A percentile compares a stretch with the other conserved stretches of the same genome.
phyloP scores from a whole-genome alignment of 1,140 invertebrate species.

The Temnothorax longispinosus region DNA sequence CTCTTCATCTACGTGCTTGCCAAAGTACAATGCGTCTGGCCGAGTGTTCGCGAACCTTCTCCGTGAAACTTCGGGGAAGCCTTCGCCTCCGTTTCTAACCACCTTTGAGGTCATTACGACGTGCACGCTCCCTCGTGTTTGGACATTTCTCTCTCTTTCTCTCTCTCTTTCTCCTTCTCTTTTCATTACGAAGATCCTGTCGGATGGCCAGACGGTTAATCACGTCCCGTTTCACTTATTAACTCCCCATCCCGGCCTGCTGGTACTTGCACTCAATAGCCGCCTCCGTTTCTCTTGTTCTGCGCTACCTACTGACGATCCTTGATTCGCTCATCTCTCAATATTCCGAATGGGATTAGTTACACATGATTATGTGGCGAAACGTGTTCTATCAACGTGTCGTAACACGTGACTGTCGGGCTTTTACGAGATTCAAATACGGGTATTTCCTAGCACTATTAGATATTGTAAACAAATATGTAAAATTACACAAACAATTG shows the following conservation, averaged over 20 bases:
- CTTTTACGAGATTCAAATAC: not conserved
- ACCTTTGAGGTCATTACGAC: constrained; percentile 68
- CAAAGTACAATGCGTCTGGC: constrained; percentile 54
- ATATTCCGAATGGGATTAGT: constrained; percentile 32
- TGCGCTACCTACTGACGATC: not conserved
- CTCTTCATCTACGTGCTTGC: constrained; percentile 38
- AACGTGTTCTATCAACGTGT: not conserved
- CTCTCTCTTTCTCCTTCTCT: not conserved
- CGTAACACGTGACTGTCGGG: not conserved
- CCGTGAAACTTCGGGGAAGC: constrained; percentile 49
- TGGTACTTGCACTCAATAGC: not conserved
- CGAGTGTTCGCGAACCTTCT: constrained; percentile 31
- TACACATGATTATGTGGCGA: not conserved
- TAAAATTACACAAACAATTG: not conserved
- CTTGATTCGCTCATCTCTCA: not conserved
- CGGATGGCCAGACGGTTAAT: constrained; percentile 63
- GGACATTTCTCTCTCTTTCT: not conserved
- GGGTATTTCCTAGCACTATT: not conserved
- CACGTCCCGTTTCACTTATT: constrained; percentile 69
- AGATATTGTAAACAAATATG: not conserved
- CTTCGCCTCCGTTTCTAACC: constrained; percentile 20
- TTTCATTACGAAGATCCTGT: constrained; percentile 5
- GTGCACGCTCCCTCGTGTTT: constrained; percentile 21
- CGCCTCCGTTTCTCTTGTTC: constrained; percentile 11
- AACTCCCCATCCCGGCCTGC: not conserved